Base-by-base conservation (phyloP, 2,888 invertebrate genomes). In the Ochropleura plecta region DNA sequence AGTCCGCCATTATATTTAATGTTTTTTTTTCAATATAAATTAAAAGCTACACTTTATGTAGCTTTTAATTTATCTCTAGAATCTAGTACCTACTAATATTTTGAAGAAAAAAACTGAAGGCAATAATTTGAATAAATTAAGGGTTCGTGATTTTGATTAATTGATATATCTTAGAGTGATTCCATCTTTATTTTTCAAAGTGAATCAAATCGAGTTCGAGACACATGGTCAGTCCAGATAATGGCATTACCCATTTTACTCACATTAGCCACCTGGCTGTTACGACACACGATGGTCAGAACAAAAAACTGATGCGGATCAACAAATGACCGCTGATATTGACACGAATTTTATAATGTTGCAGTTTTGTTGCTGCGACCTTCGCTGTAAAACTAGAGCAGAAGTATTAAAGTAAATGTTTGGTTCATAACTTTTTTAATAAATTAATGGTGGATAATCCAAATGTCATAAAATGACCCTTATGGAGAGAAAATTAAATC, bases 241-340 rank as follows among this genome's bases (percentile, higher is more conserved):
- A 59, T 67, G 60, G 1, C 42, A 64, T 53, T 42, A 51, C 5
- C 42, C 51, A 30, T 30, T 30, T 30, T 30, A 30, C 30, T 30
- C 30, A 66, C 65, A 71, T 71, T 66, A 81, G 69, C 55, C 60
- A 72, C 46, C 53, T 82, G 72, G n/a, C 42, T 4, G 55, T 72
- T 70, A 70, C 71, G 63, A 49, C 18, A 49, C 18, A 64, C 40
- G 10, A 18, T 55, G 14, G 3, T 18, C 5, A 48, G 46, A 40
- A 60, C 40, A 77, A 84, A 80, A 77, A 78, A 59, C 0, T 51
- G 10, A 79, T 68, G 69, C n/a, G 44, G 46, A 57, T 74, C 55
- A 51, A 49, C 62, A 74, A 78, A 66, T 53, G 12, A 64, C 49
- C 14, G 55, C 14, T 74, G 75, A 60, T 73, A 60, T 75, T 75